Evolutionary conservation across 2,113 vertebrate species (phyloP), one percentile per base, ranked within the genome.

Genomic region (Neolamprologus sp.): DNA sequence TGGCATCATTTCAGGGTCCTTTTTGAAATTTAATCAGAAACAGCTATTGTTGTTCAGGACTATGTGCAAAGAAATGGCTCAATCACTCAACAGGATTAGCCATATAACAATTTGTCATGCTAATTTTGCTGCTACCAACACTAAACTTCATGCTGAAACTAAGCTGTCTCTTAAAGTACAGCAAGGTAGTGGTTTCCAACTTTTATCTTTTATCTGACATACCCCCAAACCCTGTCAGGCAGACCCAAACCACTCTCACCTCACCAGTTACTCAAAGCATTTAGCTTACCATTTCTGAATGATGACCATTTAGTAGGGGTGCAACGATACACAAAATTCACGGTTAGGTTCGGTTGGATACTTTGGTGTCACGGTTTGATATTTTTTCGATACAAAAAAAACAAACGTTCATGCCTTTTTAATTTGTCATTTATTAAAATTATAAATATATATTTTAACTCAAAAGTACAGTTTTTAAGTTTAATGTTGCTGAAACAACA

Each of bases 311-410:
- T 71, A 42, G n/a, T 71, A 42, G 35, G 5, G 40, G 40, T 42
- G 40, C 40, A 42, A 42, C 5, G 3, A 42, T 42, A 42, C 40
- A 42, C 40, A 6, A 42, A 42, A 42, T 5, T 42, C 40, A 42
- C 0, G 11, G 40, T 42, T 42, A 5, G 40, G 40, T 40, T 40
- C 0, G 0, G 37, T 40, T 40, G 0, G 1, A 42, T 42, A 42
- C 40, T 42, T 42, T 6, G 40, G 40, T 42, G 40, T 42, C 37
- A 40, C 0, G 1, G 40, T 13, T 42, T 3, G 40, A 42, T 13
- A 42, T 42, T 42, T 42, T 13, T 42, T 42, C 3, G 40, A 42
- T 42, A 42, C 11, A 40, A 42, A 42, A 40, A 37, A 37, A 11
- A 40, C 10, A 40, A 40, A 40, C 10, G 0, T 42, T 42, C 40